phyloP scores from a whole-genome alignment of 2,113 vertebrate species.

The Taurulus bubalis region DNA sequence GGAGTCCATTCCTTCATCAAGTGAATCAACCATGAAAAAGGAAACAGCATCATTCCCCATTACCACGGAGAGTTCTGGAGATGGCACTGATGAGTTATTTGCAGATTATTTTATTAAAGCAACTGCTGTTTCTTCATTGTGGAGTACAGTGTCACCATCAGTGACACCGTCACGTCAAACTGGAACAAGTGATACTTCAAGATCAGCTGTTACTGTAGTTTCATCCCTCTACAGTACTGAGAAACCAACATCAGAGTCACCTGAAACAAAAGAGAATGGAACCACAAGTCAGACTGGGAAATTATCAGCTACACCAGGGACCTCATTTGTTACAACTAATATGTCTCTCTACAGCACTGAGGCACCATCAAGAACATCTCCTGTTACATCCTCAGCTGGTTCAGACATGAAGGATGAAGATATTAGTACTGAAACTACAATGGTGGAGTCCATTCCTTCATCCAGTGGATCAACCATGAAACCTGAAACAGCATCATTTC shows the following conservation, averaged over 20 bases:
- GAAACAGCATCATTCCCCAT: background rate
- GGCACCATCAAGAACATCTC: background rate
- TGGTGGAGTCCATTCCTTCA: too few relatives aligned
- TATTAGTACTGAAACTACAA: too few relatives aligned
- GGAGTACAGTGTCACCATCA: background rate
- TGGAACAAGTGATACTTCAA: background rate
- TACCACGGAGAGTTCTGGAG: background rate
- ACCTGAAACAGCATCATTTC: too few relatives aligned
- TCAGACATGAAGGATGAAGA: too few relatives aligned
- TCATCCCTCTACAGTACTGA: conserved; percentile 30
- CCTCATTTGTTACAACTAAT: background rate
- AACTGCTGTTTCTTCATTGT: background rate
- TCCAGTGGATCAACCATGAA: too few relatives aligned
- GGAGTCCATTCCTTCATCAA: background rate
- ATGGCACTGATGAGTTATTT: background rate
- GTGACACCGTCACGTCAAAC: background rate
- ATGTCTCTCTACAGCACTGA: conserved; percentile 18
- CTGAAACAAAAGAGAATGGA: conserved; percentile 15
- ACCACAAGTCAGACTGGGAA: background rate
- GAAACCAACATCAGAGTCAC: conserved; percentile 29
- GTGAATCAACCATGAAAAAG: background rate
- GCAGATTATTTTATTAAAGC: background rate
- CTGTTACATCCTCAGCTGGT: too few relatives aligned
- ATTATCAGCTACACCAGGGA: background rate
- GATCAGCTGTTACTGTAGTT: background rate